Conservation (phyloP, 1,140 invertebrate species). For the Dreissena polymorpha region DNA sequence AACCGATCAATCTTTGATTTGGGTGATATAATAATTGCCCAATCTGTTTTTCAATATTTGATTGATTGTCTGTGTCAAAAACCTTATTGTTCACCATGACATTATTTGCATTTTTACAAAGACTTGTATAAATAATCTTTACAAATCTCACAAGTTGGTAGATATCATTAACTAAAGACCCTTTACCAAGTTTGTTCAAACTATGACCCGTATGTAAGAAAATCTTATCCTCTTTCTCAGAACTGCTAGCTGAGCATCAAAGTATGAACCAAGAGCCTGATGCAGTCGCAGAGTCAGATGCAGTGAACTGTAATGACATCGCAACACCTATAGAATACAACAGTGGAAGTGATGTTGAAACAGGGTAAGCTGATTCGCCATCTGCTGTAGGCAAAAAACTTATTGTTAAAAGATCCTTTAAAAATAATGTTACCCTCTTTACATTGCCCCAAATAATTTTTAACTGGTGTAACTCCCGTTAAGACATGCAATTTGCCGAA, state of each 20-base stretch:
- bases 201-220: no score
- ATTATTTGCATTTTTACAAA: no score
- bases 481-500: no score
- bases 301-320: not conserved
- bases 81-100: no score
- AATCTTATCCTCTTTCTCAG: not conserved
- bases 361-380: not conserved
- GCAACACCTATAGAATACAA: not conserved
- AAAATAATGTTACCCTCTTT: no score
- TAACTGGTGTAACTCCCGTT: no score
- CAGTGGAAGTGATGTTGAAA: constrained; percentile 2
- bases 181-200: not conserved
- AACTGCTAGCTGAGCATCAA: not conserved
- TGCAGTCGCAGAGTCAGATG: not conserved
- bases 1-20: no score
- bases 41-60: no score
- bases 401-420: not conserved
- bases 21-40: no score
- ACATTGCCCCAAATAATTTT: no score
- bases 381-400: not conserved
- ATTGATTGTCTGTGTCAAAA: no score
- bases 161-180: not conserved
- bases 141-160: constrained; percentile 4
- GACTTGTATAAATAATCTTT: not conserved
- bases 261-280: not conserved